These are phyloP conservation scores for Hypomecis punctinalis DNA, from an alignment of 2,888 invertebrate species.

Conservation along the genomic window DNA sequence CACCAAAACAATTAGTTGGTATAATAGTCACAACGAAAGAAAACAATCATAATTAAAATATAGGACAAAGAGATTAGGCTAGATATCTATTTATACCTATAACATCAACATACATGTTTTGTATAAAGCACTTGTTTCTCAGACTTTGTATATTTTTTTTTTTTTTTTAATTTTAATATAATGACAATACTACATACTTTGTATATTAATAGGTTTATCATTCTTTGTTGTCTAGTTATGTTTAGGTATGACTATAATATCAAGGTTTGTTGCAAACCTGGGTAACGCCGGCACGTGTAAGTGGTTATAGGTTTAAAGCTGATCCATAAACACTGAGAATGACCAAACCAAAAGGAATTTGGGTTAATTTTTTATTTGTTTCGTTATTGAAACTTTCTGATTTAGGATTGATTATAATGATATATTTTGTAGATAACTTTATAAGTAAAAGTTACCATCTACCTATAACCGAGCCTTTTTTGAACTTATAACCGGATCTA, in stretches of 20 bases:
- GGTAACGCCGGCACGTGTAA: conserved; percentile 3
- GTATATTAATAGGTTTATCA: conserved; percentile 11
- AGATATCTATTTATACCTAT: not conserved
- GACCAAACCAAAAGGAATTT: no score
- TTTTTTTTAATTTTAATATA: no score
- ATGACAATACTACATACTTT: no score
- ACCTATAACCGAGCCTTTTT: no score
- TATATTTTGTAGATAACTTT: no score
- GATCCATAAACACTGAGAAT: not conserved
- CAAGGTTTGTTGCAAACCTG: conserved; percentile 15
- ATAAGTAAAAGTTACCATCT: no score
- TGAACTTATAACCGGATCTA: no score
- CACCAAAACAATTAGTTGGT: not conserved
- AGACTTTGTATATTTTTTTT: no score
- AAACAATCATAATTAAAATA: conserved; percentile 11
- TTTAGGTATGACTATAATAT: conserved; percentile 6
- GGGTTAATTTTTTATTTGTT: no score
- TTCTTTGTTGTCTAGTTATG: conserved; percentile 30
- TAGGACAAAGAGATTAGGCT: conserved; percentile 14
- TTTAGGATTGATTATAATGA: no score
- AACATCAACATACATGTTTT: not conserved
- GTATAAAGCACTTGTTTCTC: not conserved
- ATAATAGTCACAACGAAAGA: not conserved
- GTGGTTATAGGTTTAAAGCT: not conserved
- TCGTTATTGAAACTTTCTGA: no score